Percentiles rank a stretch among this genome's conserved stretches.
Evolutionary conservation across 2,888 invertebrate genomes (phyloP).

Genomic region (Melipona beecheii): DNA sequence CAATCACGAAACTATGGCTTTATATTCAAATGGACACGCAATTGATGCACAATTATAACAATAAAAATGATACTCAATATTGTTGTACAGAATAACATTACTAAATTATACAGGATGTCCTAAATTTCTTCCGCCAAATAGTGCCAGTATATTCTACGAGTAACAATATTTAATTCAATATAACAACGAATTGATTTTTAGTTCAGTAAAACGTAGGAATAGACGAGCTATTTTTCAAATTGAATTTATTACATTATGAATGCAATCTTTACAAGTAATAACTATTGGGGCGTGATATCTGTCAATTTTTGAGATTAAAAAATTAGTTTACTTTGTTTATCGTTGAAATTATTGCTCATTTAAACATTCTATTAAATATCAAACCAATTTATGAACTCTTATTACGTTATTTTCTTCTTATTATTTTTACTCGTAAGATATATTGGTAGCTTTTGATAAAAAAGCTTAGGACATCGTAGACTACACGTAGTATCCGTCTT

Average conservation of each 20-base stretch:
- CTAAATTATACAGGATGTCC: conserved; percentile 15
- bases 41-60: conserved; percentile 38
- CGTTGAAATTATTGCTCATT: not conserved
- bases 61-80: conserved; percentile 36
- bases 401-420: not conserved
- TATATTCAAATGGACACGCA: conserved; percentile 25
- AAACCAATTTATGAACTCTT: not conserved
- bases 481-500: not conserved
- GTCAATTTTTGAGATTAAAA: not conserved
- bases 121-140: not conserved
- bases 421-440: not conserved
- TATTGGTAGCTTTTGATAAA: not conserved
- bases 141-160: not conserved
- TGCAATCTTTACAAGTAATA: not conserved
- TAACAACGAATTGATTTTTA: not conserved
- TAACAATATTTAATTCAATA: not conserved
- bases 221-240: not conserved
- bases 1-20: conserved; percentile 14
- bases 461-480: not conserved
- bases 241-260: not conserved
- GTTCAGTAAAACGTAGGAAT: not conserved
- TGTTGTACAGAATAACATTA: conserved; percentile 15
- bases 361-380: not conserved
- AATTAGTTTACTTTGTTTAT: not conserved
- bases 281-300: not conserved